phyloP scores from a whole-genome alignment of 2,888 invertebrate genomes.

The Nipponacmea schrenckii region DNA sequence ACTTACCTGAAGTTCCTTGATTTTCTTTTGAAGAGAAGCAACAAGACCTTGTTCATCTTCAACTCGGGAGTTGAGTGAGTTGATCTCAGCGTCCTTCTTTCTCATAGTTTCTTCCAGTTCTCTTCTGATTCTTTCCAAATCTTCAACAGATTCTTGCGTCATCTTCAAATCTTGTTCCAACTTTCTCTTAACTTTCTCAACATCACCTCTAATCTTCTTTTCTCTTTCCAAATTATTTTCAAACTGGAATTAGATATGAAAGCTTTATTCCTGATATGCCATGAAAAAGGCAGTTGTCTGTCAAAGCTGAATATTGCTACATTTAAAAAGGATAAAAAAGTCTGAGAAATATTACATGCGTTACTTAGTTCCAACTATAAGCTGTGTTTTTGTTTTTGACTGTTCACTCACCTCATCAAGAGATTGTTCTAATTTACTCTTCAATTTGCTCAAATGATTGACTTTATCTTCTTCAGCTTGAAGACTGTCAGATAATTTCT shows the following conservation, averaged over 20 bases:
- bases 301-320: too few relatives aligned
- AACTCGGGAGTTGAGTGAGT: constrained; percentile 10
- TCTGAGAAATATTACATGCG: too few relatives aligned
- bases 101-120: constrained; percentile 56
- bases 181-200: constrained; percentile 97
- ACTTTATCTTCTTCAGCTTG: constrained; percentile 7
- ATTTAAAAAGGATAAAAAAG: too few relatives aligned
- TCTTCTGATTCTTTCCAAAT: constrained; percentile 56
- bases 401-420: not conserved
- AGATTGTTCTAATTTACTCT: not conserved
- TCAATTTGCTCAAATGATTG: not conserved
- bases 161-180: constrained; percentile 96
- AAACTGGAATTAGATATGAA: not conserved
- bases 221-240: not conserved
- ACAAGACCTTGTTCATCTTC: constrained; percentile 20
- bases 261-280: not conserved
- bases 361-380: too few relatives aligned
- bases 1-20: constrained; percentile 22
- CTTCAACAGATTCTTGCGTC: constrained; percentile 59
- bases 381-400: too few relatives aligned
- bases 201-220: constrained; percentile 95
- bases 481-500: not conserved
- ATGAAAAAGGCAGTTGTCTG: too few relatives aligned
- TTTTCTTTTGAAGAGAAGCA: constrained; percentile 16
- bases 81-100: constrained; percentile 44